Evolutionary conservation across 1,140 invertebrate genomes (phyloP), one percentile per base, ranked within the genome.

Genomic region (Microplitis mediator): DNA sequence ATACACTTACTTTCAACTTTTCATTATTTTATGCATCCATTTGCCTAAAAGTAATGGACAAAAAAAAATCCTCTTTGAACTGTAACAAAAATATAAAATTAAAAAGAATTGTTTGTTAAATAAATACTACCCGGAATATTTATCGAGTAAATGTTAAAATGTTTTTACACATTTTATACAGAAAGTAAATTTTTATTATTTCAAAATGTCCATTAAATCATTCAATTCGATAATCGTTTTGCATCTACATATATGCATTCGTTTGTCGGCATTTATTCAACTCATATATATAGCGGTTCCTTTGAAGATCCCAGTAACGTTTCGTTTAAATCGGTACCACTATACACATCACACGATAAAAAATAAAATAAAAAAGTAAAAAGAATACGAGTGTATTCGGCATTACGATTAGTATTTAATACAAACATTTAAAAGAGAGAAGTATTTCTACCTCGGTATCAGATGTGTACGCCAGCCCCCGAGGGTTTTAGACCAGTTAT

Each of bases 341-440:
- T 67, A 72, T 72, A 60, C 58, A 58, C 54, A 14, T 58, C 52
- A 36, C 52, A 67, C 71, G 64, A 60, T 39, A 68, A 35, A 69
- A 69, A 69, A 69, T 60, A 23, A 45, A 45, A 45, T 45, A 45
- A 9, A 45, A 45, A 45, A 9, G 6, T 45, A 66, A 64, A 66
- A 23, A 32, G 65, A 66, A 62, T 75, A 52, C 60, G 39, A 69
- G 71, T 72, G 58, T 75, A 70, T 78, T 79, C 69, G 75, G 73
- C 78, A 78, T 82, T 79, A 76, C 80, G 81, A 82, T 82, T 82
- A 81, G 79, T 80, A 77, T 82, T 82, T 80, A 82, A 81, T 82
- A 66, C 80, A 67, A 75, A 82, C 79, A 80, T 80, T 82, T 76
- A 81, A 78, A 76, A 76, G 72, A 76, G 76, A 35, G 70, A 77